These are phyloP conservation scores for Apus apus DNA, from an alignment of 2,113 vertebrate genomes.

Conservation along the genomic window DNA sequence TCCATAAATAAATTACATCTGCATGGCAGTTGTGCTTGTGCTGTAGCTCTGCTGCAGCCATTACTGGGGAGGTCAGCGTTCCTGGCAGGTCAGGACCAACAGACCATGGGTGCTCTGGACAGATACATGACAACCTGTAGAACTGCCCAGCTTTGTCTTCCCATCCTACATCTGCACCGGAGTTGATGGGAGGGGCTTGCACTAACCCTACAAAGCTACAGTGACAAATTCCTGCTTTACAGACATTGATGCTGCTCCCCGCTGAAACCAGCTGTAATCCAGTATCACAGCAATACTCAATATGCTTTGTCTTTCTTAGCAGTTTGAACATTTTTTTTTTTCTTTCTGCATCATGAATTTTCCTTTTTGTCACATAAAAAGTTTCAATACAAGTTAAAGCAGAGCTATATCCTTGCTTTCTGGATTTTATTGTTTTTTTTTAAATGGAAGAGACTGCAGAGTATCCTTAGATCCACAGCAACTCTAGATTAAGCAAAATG, in stretches of 20 bases:
- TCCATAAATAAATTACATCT: conserved; percentile 30
- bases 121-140: neutral
- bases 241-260: neutral
- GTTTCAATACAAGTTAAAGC: neutral
- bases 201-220: neutral
- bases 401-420: neutral
- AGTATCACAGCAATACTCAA: neutral
- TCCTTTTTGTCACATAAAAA: neutral
- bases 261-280: neutral
- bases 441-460: neutral
- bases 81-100: neutral
- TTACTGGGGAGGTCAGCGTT: neutral
- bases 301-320: neutral
- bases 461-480: neutral
- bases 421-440: neutral
- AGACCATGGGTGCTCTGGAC: rapidly evolving
- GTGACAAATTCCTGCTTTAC: neutral
- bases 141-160: neutral
- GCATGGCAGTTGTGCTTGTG: neutral
- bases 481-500: conserved; percentile 57
- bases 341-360: neutral
- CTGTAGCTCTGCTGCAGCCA: neutral
- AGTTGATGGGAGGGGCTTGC: neutral
- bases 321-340: neutral
- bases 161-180: neutral